Evolutionary conservation across 2,888 invertebrate genomes (phyloP).

Genomic region (Eristalis tenax): DNA sequence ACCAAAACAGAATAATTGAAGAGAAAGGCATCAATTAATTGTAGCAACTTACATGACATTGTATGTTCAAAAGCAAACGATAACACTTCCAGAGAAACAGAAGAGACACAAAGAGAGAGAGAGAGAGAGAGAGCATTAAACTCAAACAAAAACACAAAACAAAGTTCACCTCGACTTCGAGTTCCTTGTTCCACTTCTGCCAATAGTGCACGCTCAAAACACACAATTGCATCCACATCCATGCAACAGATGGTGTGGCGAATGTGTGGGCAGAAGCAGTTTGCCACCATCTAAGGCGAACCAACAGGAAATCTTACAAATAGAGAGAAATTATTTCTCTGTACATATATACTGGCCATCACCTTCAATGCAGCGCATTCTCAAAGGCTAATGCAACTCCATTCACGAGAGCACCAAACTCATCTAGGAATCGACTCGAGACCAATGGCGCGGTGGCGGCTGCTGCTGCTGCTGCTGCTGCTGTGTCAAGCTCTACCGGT

Average conservation of each 20-base stretch:
- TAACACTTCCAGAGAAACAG: slow-evolving; percentile 1
- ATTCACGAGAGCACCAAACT: slow-evolving; percentile 52
- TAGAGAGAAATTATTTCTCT: neutral
- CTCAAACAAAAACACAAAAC: slow-evolving; percentile 55
- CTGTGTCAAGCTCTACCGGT: slow-evolving; percentile 37
- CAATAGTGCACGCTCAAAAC: slow-evolving; percentile 37
- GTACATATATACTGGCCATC: slow-evolving; percentile 57
- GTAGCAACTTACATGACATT: neutral
- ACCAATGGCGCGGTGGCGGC: neutral
- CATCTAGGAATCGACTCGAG: slow-evolving; percentile 28
- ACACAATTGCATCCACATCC: neutral
- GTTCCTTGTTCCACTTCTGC: slow-evolving; percentile 67
- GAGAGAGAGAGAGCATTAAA: slow-evolving; percentile 45
- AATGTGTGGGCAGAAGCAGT: slow-evolving; percentile 55
- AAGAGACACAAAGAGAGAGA: neutral
- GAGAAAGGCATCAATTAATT: neutral
- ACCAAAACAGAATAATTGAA: neutral
- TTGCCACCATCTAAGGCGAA: slow-evolving; percentile 17
- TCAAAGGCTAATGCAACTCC: slow-evolving; percentile 57
- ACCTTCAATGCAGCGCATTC: slow-evolving; percentile 60
- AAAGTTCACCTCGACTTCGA: slow-evolving; percentile 55
- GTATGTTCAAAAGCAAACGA: neutral
- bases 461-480: neutral
- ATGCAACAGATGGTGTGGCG: slow-evolving; percentile 21
- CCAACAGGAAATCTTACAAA: slow-evolving; percentile 50